These are phyloP conservation scores for Mechanitis mazaeus DNA, from an alignment of 2,888 invertebrate species.

Conservation along the genomic window DNA sequence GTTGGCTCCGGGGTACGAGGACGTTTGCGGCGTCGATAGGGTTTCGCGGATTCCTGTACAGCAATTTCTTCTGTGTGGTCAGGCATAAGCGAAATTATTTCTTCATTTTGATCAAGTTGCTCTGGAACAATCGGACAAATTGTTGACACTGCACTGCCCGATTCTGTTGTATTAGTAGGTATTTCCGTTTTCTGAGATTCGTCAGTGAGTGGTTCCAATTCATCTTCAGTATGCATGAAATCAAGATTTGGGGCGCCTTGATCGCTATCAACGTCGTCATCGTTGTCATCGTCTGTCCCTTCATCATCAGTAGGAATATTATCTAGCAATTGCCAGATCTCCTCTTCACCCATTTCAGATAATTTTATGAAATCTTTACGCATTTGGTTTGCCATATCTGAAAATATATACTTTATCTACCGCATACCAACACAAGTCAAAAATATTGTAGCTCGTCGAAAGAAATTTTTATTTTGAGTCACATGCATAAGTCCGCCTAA, in stretches of 20 bases:
- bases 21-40: slow-evolving; percentile 1
- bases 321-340: slow-evolving; percentile 1
- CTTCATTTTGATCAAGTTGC: slow-evolving; percentile 1
- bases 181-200: slow-evolving; percentile 1
- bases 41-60: slow-evolving; percentile 1
- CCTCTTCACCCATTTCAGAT: slow-evolving; percentile 1
- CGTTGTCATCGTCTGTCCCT: slow-evolving; percentile 1
- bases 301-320: slow-evolving; percentile 1
- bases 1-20: slow-evolving; percentile 1
- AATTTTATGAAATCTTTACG: slow-evolving; percentile 1
- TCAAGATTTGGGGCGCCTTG: no score
- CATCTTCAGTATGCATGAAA: slow-evolving; percentile 1
- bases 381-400: slow-evolving; percentile 1
- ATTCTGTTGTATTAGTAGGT: slow-evolving; percentile 1
- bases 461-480: slow-evolving; percentile 1
- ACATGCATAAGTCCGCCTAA: slow-evolving; percentile 1
- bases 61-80: slow-evolving; percentile 1
- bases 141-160: slow-evolving; percentile 1
- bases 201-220: slow-evolving; percentile 1
- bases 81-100: slow-evolving; percentile 1
- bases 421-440: slow-evolving; percentile 1
- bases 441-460: slow-evolving; percentile 1
- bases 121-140: slow-evolving; percentile 1
- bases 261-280: slow-evolving; percentile 1
- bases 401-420: slow-evolving; percentile 1